Conservation (phyloP, 2,113 vertebrate species). For the Periophthalmus modestus region DNA sequence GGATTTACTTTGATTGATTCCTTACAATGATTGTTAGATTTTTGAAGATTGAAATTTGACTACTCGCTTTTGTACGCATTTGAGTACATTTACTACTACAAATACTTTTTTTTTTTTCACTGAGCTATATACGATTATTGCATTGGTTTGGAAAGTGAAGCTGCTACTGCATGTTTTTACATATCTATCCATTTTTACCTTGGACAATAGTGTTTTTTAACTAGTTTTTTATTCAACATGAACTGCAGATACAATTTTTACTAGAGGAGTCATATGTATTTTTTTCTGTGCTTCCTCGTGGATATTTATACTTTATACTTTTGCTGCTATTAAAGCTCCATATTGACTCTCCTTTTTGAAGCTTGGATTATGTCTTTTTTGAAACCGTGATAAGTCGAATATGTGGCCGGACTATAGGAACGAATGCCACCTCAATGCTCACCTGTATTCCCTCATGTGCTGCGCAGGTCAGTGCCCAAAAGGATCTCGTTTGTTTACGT, state of each 20-base stretch:
- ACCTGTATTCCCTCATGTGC: conserved; percentile 93
- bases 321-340: neutral
- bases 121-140: neutral
- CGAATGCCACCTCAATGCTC: conserved; percentile 82
- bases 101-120: too few species aligned
- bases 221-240: neutral
- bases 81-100: too few species aligned
- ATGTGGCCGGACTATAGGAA: conserved; percentile 81
- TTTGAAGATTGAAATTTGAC: neutral
- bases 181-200: neutral
- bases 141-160: too few species aligned
- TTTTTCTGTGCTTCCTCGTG: neutral
- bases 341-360: conserved; percentile 20
- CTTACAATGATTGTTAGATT: neutral
- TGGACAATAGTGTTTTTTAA: neutral
- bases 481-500: conserved; percentile 37
- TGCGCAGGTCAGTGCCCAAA: conserved; percentile 87
- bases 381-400: conserved; percentile 17
- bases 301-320: neutral
- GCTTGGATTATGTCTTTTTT: conserved; percentile 38
- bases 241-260: neutral
- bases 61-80: neutral
- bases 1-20: neutral
- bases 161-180: too few species aligned
- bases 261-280: neutral